phyloP scores from a whole-genome alignment of 2,113 vertebrate genomes.

The Pollimyrus isidori region DNA sequence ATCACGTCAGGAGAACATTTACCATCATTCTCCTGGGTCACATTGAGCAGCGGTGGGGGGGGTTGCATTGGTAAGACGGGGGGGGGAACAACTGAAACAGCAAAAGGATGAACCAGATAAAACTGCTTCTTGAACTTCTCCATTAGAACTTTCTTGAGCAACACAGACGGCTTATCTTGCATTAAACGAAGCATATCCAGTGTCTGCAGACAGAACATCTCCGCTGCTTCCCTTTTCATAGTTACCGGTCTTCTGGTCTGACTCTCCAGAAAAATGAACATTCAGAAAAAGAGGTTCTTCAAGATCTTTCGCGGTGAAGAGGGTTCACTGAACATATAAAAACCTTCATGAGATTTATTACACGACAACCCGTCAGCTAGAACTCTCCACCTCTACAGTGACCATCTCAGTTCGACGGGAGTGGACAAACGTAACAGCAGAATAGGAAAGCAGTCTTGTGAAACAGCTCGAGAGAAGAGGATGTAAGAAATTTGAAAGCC shows the following conservation, averaged over 20 bases:
- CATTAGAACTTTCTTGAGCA: neutral
- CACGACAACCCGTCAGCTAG: neutral
- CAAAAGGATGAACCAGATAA: neutral
- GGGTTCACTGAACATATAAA: neutral
- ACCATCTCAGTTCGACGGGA: neutral
- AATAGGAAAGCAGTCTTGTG: neutral
- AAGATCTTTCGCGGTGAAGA: neutral
- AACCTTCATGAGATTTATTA: neutral
- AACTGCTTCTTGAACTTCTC: neutral
- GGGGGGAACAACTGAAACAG: neutral
- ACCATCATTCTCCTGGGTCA: conserved; percentile 25
- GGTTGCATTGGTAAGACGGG: conserved; percentile 29
- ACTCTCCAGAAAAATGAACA: neutral
- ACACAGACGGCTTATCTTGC: neutral
- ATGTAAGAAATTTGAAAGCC: neutral
- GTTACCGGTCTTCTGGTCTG: neutral
- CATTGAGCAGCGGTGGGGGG: conserved; percentile 23
- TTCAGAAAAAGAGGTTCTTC: neutral
- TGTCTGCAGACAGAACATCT: neutral
- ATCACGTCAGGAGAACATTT: neutral
- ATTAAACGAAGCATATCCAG: neutral
- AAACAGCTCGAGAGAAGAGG: neutral
- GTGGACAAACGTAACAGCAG: neutral
- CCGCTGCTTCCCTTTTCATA: neutral
- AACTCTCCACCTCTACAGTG: neutral